phyloP scores from a whole-genome alignment of 2,888 invertebrate species.

The Gerris lacustris region DNA sequence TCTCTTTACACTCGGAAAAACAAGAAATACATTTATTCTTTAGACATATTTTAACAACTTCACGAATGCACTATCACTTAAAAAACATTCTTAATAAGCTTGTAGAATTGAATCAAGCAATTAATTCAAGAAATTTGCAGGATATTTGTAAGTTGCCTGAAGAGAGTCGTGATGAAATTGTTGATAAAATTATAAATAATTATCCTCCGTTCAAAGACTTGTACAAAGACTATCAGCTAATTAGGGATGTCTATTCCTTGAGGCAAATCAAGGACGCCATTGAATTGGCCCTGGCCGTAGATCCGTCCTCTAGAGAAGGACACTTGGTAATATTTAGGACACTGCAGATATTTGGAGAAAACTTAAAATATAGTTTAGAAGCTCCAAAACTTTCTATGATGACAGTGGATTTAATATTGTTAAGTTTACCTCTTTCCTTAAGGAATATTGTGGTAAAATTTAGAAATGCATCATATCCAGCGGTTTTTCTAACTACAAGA shows the following conservation, averaged over 20 bases:
- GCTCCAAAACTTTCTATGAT: constrained; percentile 28
- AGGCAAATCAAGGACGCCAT: constrained; percentile 25
- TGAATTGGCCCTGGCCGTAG: constrained; percentile 21
- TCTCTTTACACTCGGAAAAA: constrained; percentile 22
- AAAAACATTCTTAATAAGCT: constrained; percentile 23
- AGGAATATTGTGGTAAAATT: constrained; percentile 23
- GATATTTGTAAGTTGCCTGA: background rate
- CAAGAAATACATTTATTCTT: constrained; percentile 25
- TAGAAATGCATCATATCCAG: constrained; percentile 25
- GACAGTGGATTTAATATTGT: constrained; percentile 22
- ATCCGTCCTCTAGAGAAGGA: constrained; percentile 23
- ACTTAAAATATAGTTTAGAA: constrained; percentile 30
- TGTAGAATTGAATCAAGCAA: constrained; percentile 8
- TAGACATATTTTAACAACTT: constrained; percentile 20
- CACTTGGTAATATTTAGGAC: constrained; percentile 26
- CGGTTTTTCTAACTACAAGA: constrained; percentile 22
- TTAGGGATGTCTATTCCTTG: constrained; percentile 29
- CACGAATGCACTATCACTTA: constrained; percentile 24
- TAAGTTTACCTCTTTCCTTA: constrained; percentile 23
- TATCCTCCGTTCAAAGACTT: constrained; percentile 26
- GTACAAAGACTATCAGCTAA: constrained; percentile 26
- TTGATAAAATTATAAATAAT: constrained; percentile 17
- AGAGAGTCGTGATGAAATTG: background rate
- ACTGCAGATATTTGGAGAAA: constrained; percentile 30
- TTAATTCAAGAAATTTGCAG: background rate